Conservation (phyloP, 2,797 vertebrate genomes). For the Sebastes steindachneri region DNA sequence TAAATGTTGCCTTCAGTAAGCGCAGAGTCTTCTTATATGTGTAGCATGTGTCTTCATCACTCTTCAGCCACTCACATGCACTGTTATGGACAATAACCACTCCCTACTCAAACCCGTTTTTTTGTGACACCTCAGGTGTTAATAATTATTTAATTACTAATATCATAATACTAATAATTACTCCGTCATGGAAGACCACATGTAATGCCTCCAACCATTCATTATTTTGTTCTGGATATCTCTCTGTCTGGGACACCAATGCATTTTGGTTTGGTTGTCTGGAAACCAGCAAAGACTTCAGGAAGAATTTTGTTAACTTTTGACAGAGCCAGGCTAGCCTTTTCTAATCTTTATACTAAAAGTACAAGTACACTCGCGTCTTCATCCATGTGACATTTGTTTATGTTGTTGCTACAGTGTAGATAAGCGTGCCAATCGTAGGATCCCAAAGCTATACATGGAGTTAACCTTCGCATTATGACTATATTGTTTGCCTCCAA, state of each 20-base stretch:
- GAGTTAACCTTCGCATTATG: background rate
- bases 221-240: no score
- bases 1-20: accelerated
- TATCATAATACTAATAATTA: no score
- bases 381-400: no score
- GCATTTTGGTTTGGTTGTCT: accelerated
- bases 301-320: no score
- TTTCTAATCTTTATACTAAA: no score
- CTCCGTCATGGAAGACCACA: no score
- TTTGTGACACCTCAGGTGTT: background rate
- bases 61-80: accelerated
- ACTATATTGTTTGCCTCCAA: background rate
- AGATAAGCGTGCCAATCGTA: background rate
- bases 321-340: no score
- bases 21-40: accelerated
- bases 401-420: background rate
- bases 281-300: no score
- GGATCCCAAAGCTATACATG: background rate
- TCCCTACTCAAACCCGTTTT: slow-evolving; percentile 18
- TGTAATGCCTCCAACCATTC: no score
- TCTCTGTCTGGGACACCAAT: no score
- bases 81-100: background rate
- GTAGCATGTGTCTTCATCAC: background rate
- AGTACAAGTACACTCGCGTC: no score
- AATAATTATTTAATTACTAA: no score